Conservation (phyloP, 2,797 vertebrate genomes). For the Distichodus sexfasciatus region DNA sequence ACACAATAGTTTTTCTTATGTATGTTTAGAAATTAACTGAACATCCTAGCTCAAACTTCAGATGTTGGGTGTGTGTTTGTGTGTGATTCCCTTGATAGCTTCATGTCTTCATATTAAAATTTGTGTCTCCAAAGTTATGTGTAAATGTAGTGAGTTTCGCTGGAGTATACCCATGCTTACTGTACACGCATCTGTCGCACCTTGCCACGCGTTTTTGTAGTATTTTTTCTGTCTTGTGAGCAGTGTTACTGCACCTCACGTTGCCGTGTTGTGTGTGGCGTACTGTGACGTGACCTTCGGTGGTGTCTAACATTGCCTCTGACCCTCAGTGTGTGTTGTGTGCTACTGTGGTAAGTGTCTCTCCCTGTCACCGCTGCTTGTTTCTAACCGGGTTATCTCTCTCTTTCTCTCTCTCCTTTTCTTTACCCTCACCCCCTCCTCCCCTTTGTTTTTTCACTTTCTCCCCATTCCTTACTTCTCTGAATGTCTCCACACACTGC, state of each 20-base stretch:
- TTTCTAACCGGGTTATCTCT: conserved; percentile 71
- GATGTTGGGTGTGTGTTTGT: neutral
- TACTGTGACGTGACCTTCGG: conserved; percentile 56
- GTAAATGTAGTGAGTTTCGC: conserved; percentile 14
- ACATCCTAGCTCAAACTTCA: no score
- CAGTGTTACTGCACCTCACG: conserved; percentile 38
- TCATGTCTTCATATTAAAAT: no score
- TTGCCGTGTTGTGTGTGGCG: conserved; percentile 45
- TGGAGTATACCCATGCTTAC: conserved; percentile 30
- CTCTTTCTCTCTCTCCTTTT: conserved; percentile 56
- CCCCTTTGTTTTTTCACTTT: conserved; percentile 11
- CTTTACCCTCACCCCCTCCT: conserved; percentile 1
- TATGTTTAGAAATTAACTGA: no score
- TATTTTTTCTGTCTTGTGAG: conserved; percentile 30
- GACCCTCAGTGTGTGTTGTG: conserved; percentile 60
- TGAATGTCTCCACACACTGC: no score
- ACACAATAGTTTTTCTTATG: no score
- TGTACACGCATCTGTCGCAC: conserved; percentile 14
- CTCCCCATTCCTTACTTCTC: conserved; percentile 4
- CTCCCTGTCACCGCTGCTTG: conserved; percentile 66
- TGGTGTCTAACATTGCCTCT: conserved; percentile 60
- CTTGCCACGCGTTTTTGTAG: conserved; percentile 22
- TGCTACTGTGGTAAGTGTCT: conserved; percentile 73
- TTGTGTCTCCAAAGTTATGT: neutral
- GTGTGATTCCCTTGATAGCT: neutral